Evolutionary conservation across 1,140 invertebrate species (phyloP).

Genomic region (Melitaea cinxia): DNA sequence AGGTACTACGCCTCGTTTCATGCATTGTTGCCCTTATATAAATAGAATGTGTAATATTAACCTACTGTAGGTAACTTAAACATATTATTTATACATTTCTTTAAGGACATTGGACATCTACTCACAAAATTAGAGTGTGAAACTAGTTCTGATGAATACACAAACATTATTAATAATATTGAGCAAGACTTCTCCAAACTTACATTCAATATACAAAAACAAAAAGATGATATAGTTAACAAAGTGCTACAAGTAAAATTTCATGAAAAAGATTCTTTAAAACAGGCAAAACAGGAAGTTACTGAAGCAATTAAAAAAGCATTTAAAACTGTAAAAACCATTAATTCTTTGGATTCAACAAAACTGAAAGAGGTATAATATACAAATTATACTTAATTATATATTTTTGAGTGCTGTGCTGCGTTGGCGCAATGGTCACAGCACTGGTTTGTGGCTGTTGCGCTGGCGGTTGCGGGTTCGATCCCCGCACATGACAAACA

Average conservation of each 20-base stretch:
- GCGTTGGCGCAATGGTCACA: too few species aligned
- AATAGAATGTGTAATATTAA: too few species aligned
- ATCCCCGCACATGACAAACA: too few species aligned
- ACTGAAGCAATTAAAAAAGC: constrained; percentile 52
- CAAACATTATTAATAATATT: constrained; percentile 47
- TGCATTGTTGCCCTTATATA: too few species aligned
- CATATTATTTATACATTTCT: constrained; percentile 3
- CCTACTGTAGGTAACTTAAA: too few species aligned
- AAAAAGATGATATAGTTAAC: constrained; percentile 51
- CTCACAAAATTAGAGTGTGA: constrained; percentile 58
- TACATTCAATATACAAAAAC: constrained; percentile 52
- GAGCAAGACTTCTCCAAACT: constrained; percentile 68
- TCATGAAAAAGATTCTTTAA: constrained; percentile 55
- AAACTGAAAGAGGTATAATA: constrained; percentile 52
- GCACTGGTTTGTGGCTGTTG: too few species aligned
- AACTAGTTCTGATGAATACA: constrained; percentile 42
- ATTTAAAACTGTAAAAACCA: constrained; percentile 45
- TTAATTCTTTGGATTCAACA: constrained; percentile 49
- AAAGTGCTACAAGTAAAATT: constrained; percentile 50
- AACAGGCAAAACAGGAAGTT: constrained; percentile 52
- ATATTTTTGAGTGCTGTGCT: too few species aligned
- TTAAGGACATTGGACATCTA: constrained; percentile 65
- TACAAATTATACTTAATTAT: not conserved
- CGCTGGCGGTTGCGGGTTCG: too few species aligned
- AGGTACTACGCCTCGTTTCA: too few species aligned